phyloP scores from a whole-genome alignment of 2,888 invertebrate genomes.

The Lampropteryx suffumata region DNA sequence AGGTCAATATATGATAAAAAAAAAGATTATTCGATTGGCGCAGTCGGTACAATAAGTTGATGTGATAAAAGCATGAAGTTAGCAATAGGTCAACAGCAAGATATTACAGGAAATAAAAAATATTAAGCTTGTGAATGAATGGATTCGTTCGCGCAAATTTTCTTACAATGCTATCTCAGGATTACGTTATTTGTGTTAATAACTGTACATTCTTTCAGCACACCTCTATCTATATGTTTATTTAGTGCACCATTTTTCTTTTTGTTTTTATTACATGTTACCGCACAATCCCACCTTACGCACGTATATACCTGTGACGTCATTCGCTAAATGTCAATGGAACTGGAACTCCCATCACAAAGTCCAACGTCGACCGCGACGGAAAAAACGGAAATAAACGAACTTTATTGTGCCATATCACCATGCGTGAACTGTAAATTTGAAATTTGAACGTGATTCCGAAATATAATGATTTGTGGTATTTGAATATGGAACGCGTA shows the following conservation, averaged over 20 bases:
- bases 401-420: constrained; percentile 26
- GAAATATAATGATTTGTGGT: not conserved
- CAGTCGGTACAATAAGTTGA: too few relatives aligned
- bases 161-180: too few relatives aligned
- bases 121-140: too few relatives aligned
- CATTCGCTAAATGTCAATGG: constrained; percentile 62
- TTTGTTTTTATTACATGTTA: constrained; percentile 81
- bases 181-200: constrained; percentile 12
- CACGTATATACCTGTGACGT: constrained; percentile 61
- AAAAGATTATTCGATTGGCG: too few relatives aligned
- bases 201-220: constrained; percentile 42
- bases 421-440: constrained; percentile 20
- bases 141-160: too few relatives aligned
- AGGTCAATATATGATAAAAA: too few relatives aligned
- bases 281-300: constrained; percentile 79
- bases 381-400: constrained; percentile 80
- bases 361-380: constrained; percentile 81
- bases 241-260: constrained; percentile 82
- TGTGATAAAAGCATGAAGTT: too few relatives aligned
- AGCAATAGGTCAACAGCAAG: too few relatives aligned
- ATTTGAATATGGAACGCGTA: not conserved
- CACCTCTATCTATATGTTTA: constrained; percentile 63
- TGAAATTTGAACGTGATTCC: constrained; percentile 21
- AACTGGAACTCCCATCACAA: constrained; percentile 75
- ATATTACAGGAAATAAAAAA: too few relatives aligned